A percentile compares a stretch with the other conserved stretches of the same genome.
Evolutionary conservation across 2,113 vertebrate genomes (phyloP).

Genomic region (Microcebus murinus): DNA sequence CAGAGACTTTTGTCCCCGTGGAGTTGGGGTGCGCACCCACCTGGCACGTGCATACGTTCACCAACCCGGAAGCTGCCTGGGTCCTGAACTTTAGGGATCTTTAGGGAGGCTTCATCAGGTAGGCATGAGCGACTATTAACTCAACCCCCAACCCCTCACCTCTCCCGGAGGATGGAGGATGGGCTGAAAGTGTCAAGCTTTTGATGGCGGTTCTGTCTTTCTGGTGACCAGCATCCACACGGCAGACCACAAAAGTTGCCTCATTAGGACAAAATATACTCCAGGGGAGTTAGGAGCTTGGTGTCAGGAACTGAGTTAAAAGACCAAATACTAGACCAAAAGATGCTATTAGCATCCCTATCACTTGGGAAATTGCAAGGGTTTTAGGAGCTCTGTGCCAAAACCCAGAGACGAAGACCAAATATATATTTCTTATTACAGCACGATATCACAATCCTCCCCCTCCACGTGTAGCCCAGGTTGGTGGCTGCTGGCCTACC

Average conservation of each 20-base stretch:
- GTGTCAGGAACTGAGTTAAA: background rate
- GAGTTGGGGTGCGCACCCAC: background rate
- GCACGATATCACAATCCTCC: background rate
- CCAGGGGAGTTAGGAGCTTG: background rate
- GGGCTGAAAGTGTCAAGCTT: background rate
- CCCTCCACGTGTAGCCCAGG: background rate
- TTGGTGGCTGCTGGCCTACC: rapidly evolving
- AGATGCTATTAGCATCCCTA: background rate
- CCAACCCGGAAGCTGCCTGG: background rate
- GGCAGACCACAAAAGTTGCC: background rate
- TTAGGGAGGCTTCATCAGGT: background rate
- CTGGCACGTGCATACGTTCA: background rate
- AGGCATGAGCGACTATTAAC: background rate
- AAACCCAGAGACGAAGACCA: background rate
- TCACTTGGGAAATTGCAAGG: background rate
- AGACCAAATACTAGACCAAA: background rate
- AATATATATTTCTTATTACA: background rate
- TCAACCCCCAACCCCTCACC: background rate
- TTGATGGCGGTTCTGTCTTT: background rate
- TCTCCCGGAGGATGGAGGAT: background rate
- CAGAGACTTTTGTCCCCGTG: background rate
- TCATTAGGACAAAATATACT: background rate
- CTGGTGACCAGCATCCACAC: background rate
- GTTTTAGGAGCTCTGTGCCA: background rate
- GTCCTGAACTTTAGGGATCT: background rate